Percentiles rank a stretch among this genome's conserved stretches.
These are phyloP conservation scores for Glossophaga mutica DNA, from an alignment of 2,797 vertebrate genomes.

Conservation along the genomic window DNA sequence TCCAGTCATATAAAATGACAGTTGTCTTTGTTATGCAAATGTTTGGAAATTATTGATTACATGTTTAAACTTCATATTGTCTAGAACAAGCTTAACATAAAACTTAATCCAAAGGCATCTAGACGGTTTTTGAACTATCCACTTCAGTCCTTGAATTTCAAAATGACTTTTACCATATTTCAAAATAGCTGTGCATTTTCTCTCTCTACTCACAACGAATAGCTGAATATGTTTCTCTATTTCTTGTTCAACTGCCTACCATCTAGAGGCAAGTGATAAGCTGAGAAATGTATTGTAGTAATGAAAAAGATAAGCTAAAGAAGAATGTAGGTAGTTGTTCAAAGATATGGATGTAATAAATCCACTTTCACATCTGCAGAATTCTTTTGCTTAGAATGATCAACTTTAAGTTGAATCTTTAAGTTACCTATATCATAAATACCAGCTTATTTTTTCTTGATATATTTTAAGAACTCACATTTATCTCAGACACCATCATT, in stretches of 20 bases:
- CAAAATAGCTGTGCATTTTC: not conserved
- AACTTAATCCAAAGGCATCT: not conserved
- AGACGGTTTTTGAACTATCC: not conserved
- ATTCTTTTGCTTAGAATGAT: not conserved
- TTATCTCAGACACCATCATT: not conserved
- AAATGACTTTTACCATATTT: slow-evolving; percentile 47
- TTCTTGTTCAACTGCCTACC: not conserved
- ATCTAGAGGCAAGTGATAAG: slow-evolving; percentile 48
- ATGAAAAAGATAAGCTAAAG: slow-evolving; percentile 49
- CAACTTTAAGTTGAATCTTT: not conserved
- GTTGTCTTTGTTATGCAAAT: not conserved
- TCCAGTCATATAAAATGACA: slow-evolving; percentile 12
- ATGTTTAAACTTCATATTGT: not conserved
- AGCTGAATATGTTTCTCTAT: not conserved
- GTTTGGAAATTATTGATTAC: slow-evolving; percentile 40
- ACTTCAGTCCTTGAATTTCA: slow-evolving; percentile 48
- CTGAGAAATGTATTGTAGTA: slow-evolving; percentile 55
- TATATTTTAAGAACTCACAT: not conserved
- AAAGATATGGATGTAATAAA: slow-evolving; percentile 46
- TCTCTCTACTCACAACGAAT: slow-evolving; percentile 8
- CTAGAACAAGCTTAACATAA: slow-evolving; percentile 35
- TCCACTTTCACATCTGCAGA: not conserved
- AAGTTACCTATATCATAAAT: not conserved
- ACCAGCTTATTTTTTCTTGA: not conserved
- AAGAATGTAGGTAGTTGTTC: slow-evolving; percentile 36